Evolutionary conservation across 2,797 vertebrate species (phyloP), one percentile per base, ranked within the genome.

Genomic region (Pseudomugil gertrudae): DNA sequence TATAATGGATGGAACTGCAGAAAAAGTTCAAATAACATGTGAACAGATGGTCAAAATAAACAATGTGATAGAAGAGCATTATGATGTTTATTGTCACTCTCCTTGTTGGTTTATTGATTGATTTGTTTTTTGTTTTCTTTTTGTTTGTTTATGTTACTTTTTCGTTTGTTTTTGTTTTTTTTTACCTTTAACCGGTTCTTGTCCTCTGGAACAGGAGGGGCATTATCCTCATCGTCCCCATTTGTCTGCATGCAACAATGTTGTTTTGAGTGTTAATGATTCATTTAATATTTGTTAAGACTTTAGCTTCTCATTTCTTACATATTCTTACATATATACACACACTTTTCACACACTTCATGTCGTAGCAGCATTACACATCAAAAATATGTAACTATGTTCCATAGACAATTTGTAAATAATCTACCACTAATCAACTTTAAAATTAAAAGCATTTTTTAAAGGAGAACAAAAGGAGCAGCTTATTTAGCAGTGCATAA

Each of bases 151-250:
- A n/a, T n/a, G n/a, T n/a, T n/a, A n/a, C n/a, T 29, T 29, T 35
- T 53, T 0, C 21, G 11, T 11, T 21, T 60, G 30, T 53, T 30
- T 8, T 17, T 14, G 71, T 50, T 36, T 5, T 21, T 17, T 72
- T 67, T 85, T 93, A 98, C 96, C 95, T 96, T 95, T 72, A 96
- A 90, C 72, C 72, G 94, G 90, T 90, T 94, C 79, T 89, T 94
- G 81, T 95, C 92, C 57, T 92, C 87, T 77, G 76, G 69, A 81
- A 76, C 60, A 72, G 90, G 80, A 70, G 73, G 80, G 13, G 52
- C 68, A 59, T 77, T 83, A 30, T 91, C 92, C 13, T 93, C 94
- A 66, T 40, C 76, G 7, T 79, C 80, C 47, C 45, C 91, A 48
- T 86, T 87, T 27, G 88, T 92, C 96, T 97, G 93, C 73, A 79